Base-by-base conservation (phyloP, 1,140 invertebrate species). In the Aricia agestis region DNA sequence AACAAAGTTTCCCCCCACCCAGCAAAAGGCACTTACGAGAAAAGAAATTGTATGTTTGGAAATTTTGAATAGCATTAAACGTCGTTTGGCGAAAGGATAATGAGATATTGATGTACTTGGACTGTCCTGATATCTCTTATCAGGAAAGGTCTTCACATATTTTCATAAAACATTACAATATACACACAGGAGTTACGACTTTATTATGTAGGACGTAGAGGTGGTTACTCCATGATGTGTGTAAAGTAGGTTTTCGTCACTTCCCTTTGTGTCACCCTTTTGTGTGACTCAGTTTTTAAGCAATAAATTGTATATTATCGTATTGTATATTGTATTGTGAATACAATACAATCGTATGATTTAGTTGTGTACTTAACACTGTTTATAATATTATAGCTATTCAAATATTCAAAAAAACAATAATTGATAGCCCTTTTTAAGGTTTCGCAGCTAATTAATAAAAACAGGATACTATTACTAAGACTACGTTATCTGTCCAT, bases 71-170 rank as follows among this genome's bases (percentile, higher is more conserved):
- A 63, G 59, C 19, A 19, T 63, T 63, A 31, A 63, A 63, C 19
- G 59, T 11, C 59, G 59, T 63, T 18, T 63, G 19, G 18, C 59
- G 19, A 63, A 59, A 63, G 18, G 18, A 25, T 63, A 63, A 63
- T 63, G 59, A 19, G 7, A 63, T 63, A 63, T 63, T 63, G 59
- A 63, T 63, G 19, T 63, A 52, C 19, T 63, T 19, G 59, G 17
- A 19, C 59, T 31, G 59, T 25, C 59, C 59, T 63, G 59, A 63
- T 63, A 63, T 63, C 59, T 63, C 59, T 63, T 63, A 63, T 63
- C 59, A 63, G 18, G 59, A 63, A 25, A 6, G 59, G 18, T 25
- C 10, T 25, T 63, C 59, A 25, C 59, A 63, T 63, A 63, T 63
- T 63, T 63, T 63, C 45, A 63, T 63, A 25, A 63, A 63, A 63